These are phyloP conservation scores for Ciconia boyciana DNA, from an alignment of 2,113 vertebrate species.

Conservation along the genomic window DNA sequence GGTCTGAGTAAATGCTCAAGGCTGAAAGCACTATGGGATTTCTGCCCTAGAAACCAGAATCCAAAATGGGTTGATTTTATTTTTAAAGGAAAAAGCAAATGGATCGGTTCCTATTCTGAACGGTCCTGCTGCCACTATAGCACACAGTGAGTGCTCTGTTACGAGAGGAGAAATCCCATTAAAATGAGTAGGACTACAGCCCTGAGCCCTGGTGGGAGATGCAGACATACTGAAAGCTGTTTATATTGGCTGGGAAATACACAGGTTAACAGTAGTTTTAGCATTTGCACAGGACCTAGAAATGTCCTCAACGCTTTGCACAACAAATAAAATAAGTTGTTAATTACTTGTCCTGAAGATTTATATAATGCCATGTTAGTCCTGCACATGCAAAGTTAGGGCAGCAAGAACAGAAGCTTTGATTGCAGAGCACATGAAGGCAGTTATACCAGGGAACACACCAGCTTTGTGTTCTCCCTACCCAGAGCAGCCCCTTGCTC, in stretches of 20 bases:
- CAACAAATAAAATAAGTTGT: neutral
- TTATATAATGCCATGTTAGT: neutral
- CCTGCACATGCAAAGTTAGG: neutral
- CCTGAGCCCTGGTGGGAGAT: neutral
- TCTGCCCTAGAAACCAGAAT: slow-evolving; percentile 19
- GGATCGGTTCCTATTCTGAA: neutral
- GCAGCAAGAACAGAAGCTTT: neutral
- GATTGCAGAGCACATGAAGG: neutral
- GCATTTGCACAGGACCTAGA: neutral
- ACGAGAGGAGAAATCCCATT: neutral
- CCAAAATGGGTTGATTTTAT: neutral
- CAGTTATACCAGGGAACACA: neutral
- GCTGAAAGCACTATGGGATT: slow-evolving; percentile 5
- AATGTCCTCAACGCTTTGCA: neutral
- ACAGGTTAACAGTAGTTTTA: neutral
- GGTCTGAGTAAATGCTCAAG: slow-evolving; percentile 34
- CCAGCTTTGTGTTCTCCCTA: neutral
- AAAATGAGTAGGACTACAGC: neutral
- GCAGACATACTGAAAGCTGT: neutral
- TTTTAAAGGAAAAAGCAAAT: neutral
- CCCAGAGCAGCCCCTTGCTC: neutral
- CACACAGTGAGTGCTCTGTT: neutral
- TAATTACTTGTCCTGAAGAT: neutral
- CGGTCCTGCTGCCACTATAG: neutral
- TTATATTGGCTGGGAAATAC: neutral